Evolutionary conservation across 2,888 invertebrate species (phyloP).

Genomic region (Alloscopus bannaensis): DNA sequence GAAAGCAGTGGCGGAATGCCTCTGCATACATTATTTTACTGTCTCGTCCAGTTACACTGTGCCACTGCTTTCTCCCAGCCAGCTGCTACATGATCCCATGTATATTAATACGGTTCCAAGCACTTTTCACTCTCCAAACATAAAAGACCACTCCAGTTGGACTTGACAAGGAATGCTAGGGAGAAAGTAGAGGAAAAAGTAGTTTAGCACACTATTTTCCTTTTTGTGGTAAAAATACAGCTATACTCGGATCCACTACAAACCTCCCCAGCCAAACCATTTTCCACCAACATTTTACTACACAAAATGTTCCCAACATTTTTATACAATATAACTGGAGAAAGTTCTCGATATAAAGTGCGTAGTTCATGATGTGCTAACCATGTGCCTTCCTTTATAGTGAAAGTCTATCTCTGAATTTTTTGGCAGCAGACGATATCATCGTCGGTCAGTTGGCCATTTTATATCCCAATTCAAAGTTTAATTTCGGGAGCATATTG

Average conservation of each 20-base stretch:
- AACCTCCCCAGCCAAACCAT: no score
- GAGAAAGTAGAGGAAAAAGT: no score
- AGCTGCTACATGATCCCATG: neutral
- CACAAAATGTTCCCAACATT: no score
- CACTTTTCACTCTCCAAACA: neutral
- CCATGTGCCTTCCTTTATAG: no score
- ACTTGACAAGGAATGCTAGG: no score
- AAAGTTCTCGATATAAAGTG: no score
- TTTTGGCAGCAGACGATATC: constrained; percentile 31
- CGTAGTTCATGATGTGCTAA: no score
- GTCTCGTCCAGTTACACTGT: neutral
- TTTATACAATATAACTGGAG: no score
- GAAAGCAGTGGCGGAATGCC: neutral
- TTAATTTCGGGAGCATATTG: constrained; percentile 42
- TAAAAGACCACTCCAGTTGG: constrained; percentile 1
- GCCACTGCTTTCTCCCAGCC: neutral
- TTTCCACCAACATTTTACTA: no score
- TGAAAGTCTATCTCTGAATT: no score
- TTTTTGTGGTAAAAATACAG: constrained; percentile 15
- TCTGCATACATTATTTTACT: constrained; percentile 10
- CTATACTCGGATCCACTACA: no score
- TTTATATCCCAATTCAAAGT: constrained; percentile 46
- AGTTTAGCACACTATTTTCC: neutral
- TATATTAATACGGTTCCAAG: constrained; percentile 9
- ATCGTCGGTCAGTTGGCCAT: constrained; percentile 17